Base-by-base conservation (phyloP, 2,888 invertebrate species). In the Itoplectis maculator region DNA sequence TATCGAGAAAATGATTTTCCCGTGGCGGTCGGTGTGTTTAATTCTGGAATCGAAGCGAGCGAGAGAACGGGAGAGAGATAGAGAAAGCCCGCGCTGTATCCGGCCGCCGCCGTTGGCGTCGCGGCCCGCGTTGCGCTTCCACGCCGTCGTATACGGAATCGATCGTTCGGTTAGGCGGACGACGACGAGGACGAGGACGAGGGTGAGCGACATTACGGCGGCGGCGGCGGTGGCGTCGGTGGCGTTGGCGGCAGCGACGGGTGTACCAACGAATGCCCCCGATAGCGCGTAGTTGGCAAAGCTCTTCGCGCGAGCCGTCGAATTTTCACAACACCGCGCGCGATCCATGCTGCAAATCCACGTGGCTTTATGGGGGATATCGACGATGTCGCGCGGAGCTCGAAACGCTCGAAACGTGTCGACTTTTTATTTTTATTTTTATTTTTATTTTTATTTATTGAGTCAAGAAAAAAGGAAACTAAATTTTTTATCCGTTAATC, bases 181-280 rank as follows among this genome's bases (percentile, higher is more conserved):
- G 49, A 47, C 74, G 66, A 79, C 66, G 82, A 82, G 59, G 70
- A 69, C 69, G 70, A 66, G 29, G 29, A 49, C 37, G 75, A 63
- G 59, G 70, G 40, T 90, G 49, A 92, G 74, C 85, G 88, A 65
- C 84, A 91, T 7, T 87, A 91, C 45, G 86, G 89, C 23, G 86
- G 40, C 37, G 35, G 37, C 23, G 35, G 35, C 15, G n/a, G n/a
- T n/a, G n/a, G n/a, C 45, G 86, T 89, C 23, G 86, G 40, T 18
- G 35, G 37, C 23, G 35, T n/a, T 37, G 86, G 89, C 23, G 86
- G 40, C 37, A 15, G 37, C 23, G 35, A 15, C 15, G 61, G 15
- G 1, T 37, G 37, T 61, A 59, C 35, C 6, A 35, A 59, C 56
- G 56, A 35, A 35, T 59, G n/a, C n/a, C n/a, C 35, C 56, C 35